These are phyloP conservation scores for Taxidea taxus DNA, from an alignment of 2,113 vertebrate genomes.

Conservation along the genomic window DNA sequence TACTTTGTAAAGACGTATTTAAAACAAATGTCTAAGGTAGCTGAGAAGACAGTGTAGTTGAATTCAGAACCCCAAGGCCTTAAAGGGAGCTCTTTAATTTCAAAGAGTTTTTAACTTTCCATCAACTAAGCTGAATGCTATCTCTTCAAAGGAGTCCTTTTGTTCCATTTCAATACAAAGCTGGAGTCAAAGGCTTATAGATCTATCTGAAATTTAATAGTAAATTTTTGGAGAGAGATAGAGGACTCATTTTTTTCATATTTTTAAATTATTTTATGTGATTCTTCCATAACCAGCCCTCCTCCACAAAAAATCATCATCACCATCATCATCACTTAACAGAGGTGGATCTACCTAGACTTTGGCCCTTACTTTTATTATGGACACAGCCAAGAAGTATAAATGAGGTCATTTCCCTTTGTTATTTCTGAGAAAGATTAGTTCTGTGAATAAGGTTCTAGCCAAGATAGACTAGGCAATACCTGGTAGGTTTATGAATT, in stretches of 20 bases:
- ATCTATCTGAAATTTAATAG: slow-evolving; percentile 12
- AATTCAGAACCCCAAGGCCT: not conserved
- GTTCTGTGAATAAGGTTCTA: not conserved
- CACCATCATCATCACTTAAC: not conserved
- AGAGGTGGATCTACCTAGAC: not conserved
- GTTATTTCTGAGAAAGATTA: not conserved
- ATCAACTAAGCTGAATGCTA: not conserved
- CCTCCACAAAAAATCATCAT: not conserved
- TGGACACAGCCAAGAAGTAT: not conserved
- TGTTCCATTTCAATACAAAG: slow-evolving; percentile 33
- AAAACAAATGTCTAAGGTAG: slow-evolving; percentile 61
- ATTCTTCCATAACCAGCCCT: not conserved
- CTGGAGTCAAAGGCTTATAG: slow-evolving; percentile 19
- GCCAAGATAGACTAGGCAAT: not conserved
- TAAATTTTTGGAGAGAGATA: not conserved
- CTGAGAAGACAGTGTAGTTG: not conserved
- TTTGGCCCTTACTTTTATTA: not conserved
- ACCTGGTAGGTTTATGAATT: not conserved
- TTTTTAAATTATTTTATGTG: not conserved
- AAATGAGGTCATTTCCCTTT: not conserved
- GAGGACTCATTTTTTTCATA: slow-evolving; percentile 19
- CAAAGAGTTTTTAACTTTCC: slow-evolving; percentile 6
- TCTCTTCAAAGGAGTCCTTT: not conserved
- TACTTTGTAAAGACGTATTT: slow-evolving; percentile 57
- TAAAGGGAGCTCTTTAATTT: slow-evolving; percentile 25